phyloP scores from a whole-genome alignment of 1,140 invertebrate genomes.

The Trachymyrmex cornetzi region DNA sequence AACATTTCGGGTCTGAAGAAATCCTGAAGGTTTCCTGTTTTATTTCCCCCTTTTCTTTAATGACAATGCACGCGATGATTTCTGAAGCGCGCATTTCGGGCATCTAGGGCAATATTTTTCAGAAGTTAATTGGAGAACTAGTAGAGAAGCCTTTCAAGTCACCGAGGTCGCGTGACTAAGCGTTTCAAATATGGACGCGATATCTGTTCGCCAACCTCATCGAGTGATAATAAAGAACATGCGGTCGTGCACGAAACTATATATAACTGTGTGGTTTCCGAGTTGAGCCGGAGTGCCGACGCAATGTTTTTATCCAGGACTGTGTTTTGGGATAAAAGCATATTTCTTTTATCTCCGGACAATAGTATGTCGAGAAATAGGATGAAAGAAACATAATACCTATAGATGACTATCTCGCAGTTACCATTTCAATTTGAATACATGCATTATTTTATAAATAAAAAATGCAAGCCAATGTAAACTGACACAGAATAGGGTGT shows the following conservation, averaged over 20 bases:
- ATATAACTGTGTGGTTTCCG: slow-evolving; percentile 68
- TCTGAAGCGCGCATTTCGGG: neutral
- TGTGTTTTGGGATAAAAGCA: neutral
- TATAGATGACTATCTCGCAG: neutral
- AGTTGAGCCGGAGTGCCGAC: slow-evolving; percentile 49
- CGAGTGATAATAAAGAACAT: slow-evolving; percentile 73
- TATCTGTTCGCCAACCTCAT: slow-evolving; percentile 72
- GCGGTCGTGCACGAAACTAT: slow-evolving; percentile 65
- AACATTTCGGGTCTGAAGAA: neutral
- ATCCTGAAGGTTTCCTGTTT: neutral
- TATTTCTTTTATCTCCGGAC: neutral
- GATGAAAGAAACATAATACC: neutral
- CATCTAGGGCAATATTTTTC: slow-evolving; percentile 1
- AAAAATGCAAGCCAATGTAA: too few relatives aligned
- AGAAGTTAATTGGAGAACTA: slow-evolving; percentile 51
- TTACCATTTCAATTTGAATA: neutral
- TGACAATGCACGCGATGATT: neutral
- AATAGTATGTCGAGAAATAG: neutral
- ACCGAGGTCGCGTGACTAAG: slow-evolving; percentile 74
- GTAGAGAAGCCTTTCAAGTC: slow-evolving; percentile 67
- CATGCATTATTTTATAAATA: neutral
- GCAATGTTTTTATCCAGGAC: slow-evolving; percentile 56
- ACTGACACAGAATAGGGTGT: too few relatives aligned
- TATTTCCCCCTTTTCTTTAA: neutral
- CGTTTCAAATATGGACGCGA: slow-evolving; percentile 74